A percentile compares a stretch with the other conserved stretches of the same genome.
phyloP scores from a whole-genome alignment of 1,140 invertebrate genomes.

The Macrobrachium nipponense region DNA sequence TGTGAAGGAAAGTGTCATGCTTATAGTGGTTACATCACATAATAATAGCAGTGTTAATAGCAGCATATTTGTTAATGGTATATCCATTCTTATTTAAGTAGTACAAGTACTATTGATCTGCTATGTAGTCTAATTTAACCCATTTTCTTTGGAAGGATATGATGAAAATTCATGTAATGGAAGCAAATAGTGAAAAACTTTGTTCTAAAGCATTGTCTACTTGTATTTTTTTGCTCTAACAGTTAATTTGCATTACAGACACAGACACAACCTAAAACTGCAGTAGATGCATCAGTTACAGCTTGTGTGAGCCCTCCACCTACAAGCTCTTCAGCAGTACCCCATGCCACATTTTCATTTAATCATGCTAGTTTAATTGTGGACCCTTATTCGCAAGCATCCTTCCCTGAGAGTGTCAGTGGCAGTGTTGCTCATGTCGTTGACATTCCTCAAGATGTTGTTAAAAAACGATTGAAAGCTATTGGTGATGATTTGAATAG shows the following conservation, averaged over 20 bases:
- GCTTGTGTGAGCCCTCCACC: neutral
- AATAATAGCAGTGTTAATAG: too few species aligned
- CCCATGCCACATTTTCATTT: neutral
- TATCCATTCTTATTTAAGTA: too few species aligned
- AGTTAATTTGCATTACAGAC: slow-evolving; percentile 9
- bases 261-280: slow-evolving; percentile 5
- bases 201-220: too few species aligned
- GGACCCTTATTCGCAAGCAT: neutral
- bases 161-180: too few species aligned
- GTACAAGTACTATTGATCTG: too few species aligned
- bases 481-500: slow-evolving; percentile 21
- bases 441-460: slow-evolving; percentile 14
- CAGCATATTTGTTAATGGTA: too few species aligned
- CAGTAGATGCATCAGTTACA: slow-evolving; percentile 9
- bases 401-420: neutral
- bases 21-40: too few species aligned
- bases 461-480: neutral
- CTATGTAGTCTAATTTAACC: too few species aligned
- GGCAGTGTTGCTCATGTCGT: neutral
- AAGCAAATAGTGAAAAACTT: too few species aligned
- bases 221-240: neutral
- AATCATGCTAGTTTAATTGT: neutral
- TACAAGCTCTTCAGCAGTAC: neutral
- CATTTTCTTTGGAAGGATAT: too few species aligned
- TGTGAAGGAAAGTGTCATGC: too few species aligned